Evolutionary conservation across 2,888 invertebrate species (phyloP), one percentile per base, ranked within the genome.

Genomic region (Sarcophaga subvicina): DNA sequence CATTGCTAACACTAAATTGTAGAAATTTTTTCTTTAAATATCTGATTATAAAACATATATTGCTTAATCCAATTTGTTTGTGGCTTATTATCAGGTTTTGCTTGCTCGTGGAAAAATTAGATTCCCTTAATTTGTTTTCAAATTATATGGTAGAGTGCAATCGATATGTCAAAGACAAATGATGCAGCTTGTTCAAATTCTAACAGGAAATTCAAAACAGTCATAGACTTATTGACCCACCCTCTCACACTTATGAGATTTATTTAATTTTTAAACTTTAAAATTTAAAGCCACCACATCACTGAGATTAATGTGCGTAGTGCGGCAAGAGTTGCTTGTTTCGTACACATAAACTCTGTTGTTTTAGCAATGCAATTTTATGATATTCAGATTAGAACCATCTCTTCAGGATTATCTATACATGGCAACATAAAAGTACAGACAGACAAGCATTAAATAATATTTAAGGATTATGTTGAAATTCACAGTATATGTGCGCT

Each of bases 281-380:
- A n/a, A n/a, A n/a, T n/a, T n/a, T n/a, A 98, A 98, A 98, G 98
- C 97, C 1, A 99, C 98, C 89, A 97, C 96, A 62, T 99, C 94
- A 73, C 96, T 96, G 82, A 99, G 95, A 89, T 96, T 96, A 82
- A 96, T 95, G 47, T 95, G 95, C 2, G 96, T 96, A 17, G 96
- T 95, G 67, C 99, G 99, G 93, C 98, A 98, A 0, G 96, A 96
- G 93, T 99, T 99, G 88, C 95, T 95, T 0, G 98, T 99, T 90
- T 97, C 97, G 89, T 98, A 97, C 2, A 95, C 95, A 92, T 98
- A 99, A 70, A 96, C 94, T 0, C 98, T 99, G 0, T 97, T 96
- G 92, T 99, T 98, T 88, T 96, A 95, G 6, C 98, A 95, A 75
- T 95, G 95, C 85, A 98, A 94, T 83, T 95, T 95, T 0, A 97